Conservation (phyloP, 2,797 vertebrate genomes). For the Coilia nasus region DNA sequence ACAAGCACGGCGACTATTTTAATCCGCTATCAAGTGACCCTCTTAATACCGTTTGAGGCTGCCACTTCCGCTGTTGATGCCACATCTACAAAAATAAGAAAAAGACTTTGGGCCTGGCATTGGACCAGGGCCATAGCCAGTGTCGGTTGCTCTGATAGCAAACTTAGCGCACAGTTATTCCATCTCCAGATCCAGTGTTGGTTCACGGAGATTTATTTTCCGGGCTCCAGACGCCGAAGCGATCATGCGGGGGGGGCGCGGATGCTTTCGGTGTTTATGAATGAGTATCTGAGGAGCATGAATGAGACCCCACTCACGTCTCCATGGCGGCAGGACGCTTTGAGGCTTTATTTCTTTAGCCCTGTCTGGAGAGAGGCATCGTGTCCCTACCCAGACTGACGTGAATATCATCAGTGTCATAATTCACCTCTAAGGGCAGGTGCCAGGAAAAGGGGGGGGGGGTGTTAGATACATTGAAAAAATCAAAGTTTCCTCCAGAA, state of each 20-base stretch:
- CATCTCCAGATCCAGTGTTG: constrained; percentile 12
- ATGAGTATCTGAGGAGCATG: constrained; percentile 16
- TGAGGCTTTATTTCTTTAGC: constrained; percentile 1
- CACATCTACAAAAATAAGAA: constrained; percentile 41
- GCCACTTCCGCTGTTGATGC: constrained; percentile 51
- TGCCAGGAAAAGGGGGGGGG: not conserved
- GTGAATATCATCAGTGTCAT: not conserved
- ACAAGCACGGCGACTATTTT: constrained; percentile 50
- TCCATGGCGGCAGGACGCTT: not conserved
- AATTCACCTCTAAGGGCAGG: not conserved
- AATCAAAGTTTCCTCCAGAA: not conserved
- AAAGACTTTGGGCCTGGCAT: constrained; percentile 12
- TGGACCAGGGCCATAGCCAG: not conserved
- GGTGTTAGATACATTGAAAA: not conserved
- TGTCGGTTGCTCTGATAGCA: constrained; percentile 13
- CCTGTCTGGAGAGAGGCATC: not conserved
- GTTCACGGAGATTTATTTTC: not conserved
- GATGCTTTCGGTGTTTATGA: constrained; percentile 12
- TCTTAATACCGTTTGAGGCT: constrained; percentile 47
- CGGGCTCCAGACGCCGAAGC: not conserved
- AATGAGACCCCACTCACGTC: constrained; percentile 4
- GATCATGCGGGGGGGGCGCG: not conserved
- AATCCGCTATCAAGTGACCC: constrained; percentile 53
- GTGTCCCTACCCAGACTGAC: not conserved
- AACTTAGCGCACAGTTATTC: constrained; percentile 2